Evolutionary conservation across 2,888 invertebrate genomes (phyloP).

Genomic region (Calliphora vomitoria): DNA sequence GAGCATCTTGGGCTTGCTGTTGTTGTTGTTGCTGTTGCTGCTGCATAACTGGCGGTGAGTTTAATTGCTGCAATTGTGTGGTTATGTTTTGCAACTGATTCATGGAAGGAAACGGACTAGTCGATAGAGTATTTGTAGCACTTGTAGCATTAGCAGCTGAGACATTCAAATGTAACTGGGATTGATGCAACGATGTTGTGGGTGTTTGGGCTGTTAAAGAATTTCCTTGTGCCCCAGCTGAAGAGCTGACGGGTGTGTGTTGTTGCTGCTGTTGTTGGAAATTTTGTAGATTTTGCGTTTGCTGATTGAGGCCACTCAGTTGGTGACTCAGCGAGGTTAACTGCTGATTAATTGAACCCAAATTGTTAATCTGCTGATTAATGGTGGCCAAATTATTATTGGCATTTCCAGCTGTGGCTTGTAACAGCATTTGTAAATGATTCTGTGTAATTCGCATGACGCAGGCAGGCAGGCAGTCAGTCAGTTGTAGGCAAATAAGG

Average conservation of each 20-base stretch:
- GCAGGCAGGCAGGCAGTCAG: not conserved
- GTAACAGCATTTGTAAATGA: slow-evolving; percentile 83
- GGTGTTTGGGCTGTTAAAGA: slow-evolving; percentile 75
- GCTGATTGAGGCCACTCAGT: slow-evolving; percentile 84
- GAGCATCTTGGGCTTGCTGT: slow-evolving; percentile 81
- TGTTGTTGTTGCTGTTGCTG: slow-evolving; percentile 74
- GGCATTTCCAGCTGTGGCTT: slow-evolving; percentile 81
- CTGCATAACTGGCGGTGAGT: slow-evolving; percentile 75
- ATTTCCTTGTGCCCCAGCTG: slow-evolving; percentile 71
- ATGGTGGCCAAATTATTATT: slow-evolving; percentile 84
- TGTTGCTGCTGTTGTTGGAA: slow-evolving; percentile 79
- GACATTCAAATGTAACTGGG: slow-evolving; percentile 80
- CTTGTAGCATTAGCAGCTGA: slow-evolving; percentile 75
- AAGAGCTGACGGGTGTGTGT: slow-evolving; percentile 65
- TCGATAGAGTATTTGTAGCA: slow-evolving; percentile 77
- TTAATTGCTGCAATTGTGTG: slow-evolving; percentile 82
- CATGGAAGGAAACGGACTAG: slow-evolving; percentile 82
- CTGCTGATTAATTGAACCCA: slow-evolving; percentile 84
- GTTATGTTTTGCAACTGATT: slow-evolving; percentile 82
- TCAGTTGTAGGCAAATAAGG: slow-evolving; percentile 16
- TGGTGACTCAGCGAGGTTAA: slow-evolving; percentile 83
- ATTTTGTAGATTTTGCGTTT: slow-evolving; percentile 84
- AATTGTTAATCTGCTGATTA: slow-evolving; percentile 83
- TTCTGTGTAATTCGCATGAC: slow-evolving; percentile 76
- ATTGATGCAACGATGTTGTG: slow-evolving; percentile 74